These are phyloP conservation scores for Acipenser oxyrinchus DNA, from an alignment of 2,797 vertebrate genomes.

Conservation along the genomic window DNA sequence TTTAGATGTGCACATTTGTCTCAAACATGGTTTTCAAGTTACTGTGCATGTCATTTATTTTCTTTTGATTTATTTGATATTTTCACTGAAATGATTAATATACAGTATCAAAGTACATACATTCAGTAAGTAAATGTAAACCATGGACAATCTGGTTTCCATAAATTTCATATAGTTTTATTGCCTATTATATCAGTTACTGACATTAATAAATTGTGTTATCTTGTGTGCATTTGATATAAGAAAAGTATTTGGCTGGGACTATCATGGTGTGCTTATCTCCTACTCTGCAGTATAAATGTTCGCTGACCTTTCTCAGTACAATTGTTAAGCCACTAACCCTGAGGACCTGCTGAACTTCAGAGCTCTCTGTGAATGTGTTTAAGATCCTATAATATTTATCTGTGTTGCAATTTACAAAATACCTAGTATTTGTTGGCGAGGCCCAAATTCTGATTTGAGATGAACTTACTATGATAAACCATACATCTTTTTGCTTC, in stretches of 20 bases:
- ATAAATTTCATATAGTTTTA: not conserved
- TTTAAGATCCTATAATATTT: not conserved
- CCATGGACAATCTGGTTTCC: constrained; percentile 1
- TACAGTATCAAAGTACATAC: not conserved
- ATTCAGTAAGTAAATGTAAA: not conserved
- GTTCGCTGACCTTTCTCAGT: not conserved
- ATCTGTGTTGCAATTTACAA: not conserved
- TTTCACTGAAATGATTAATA: not conserved
- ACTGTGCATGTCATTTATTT: not conserved
- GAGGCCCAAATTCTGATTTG: not conserved
- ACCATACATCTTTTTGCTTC: not conserved
- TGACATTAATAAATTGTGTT: constrained; percentile 1
- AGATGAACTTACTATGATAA: not conserved
- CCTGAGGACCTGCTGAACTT: not conserved
- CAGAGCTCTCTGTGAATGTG: not conserved
- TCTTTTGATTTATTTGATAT: not conserved
- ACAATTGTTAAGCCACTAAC: not conserved
- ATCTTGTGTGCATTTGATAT: not conserved
- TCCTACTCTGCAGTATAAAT: not conserved
- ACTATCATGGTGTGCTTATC: not conserved
- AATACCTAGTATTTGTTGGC: not conserved
- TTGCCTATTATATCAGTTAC: not conserved
- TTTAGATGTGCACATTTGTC: no score
- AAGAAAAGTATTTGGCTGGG: constrained; percentile 2
- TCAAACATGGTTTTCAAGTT: no score